Conservation (phyloP, 2,888 invertebrate species). For the Copidosoma aretas region DNA sequence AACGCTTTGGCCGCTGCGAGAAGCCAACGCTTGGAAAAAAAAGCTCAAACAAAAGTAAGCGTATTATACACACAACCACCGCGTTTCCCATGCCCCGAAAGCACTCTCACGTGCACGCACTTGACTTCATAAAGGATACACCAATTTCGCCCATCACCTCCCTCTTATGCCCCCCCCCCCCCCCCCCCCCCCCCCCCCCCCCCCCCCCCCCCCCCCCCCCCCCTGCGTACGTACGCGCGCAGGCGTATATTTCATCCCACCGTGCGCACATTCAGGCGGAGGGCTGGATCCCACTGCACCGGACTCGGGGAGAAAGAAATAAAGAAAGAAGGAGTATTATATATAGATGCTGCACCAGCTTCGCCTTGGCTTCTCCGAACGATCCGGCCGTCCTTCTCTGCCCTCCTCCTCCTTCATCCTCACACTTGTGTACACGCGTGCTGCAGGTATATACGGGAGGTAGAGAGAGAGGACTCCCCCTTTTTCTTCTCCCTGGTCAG, state of each 20-base stretch:
- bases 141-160: conserved; percentile 19
- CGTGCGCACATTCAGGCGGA: no score
- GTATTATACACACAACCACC: no score
- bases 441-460: background rate
- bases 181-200: background rate
- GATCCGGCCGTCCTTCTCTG: background rate
- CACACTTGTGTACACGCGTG: background rate
- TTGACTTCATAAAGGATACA: conserved; percentile 17
- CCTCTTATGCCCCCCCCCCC: background rate
- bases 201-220: background rate
- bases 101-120: conserved; percentile 15
- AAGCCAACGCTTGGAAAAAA: no score
- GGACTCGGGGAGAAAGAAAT: no score
- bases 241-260: no score
- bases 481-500: conserved; percentile 12
- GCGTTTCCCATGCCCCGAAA: background rate
- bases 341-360: no score
- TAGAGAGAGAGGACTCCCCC: no score
- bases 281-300: no score
- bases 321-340: no score
- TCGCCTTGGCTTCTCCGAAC: conserved; percentile 19
- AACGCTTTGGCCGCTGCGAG: no score
- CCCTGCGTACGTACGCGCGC: no score
- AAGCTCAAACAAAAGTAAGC: no score
- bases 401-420: background rate